These are phyloP conservation scores for Clarias macrocephalus DNA, from an alignment of 2,113 vertebrate species.

Conservation along the genomic window DNA sequence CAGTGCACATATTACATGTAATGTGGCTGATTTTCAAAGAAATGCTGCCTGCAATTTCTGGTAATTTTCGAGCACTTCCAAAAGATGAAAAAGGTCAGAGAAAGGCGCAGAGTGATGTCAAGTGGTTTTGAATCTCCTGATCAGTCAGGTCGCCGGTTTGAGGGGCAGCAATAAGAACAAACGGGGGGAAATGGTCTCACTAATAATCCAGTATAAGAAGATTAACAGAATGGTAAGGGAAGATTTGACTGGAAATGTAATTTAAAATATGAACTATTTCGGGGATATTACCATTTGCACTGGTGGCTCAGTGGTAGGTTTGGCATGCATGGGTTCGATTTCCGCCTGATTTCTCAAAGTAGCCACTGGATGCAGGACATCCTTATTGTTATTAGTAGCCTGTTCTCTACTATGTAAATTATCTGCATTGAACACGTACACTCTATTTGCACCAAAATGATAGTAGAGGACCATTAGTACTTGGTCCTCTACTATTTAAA, in stretches of 20 bases:
- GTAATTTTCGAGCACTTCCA: background rate
- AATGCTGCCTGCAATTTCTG: background rate
- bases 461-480: background rate
- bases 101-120: background rate
- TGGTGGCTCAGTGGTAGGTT: too few species aligned
- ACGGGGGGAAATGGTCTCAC: background rate
- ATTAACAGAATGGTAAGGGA: background rate
- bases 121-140: background rate
- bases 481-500: background rate
- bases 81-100: background rate
- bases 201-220: background rate
- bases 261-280: too few species aligned
- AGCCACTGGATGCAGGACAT: too few species aligned
- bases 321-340: too few species aligned
- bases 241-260: background rate
- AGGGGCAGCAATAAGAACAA: background rate
- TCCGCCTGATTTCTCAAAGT: too few species aligned
- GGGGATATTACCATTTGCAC: too few species aligned
- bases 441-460: background rate
- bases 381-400: too few species aligned
- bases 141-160: background rate
- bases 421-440: too few species aligned
- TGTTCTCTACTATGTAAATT: too few species aligned
- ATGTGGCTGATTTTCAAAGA: background rate
- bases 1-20: background rate